Evolutionary conservation across 2,113 vertebrate genomes (phyloP), one percentile per base, ranked within the genome.

Genomic region (Emydocephalus ijimae): DNA sequence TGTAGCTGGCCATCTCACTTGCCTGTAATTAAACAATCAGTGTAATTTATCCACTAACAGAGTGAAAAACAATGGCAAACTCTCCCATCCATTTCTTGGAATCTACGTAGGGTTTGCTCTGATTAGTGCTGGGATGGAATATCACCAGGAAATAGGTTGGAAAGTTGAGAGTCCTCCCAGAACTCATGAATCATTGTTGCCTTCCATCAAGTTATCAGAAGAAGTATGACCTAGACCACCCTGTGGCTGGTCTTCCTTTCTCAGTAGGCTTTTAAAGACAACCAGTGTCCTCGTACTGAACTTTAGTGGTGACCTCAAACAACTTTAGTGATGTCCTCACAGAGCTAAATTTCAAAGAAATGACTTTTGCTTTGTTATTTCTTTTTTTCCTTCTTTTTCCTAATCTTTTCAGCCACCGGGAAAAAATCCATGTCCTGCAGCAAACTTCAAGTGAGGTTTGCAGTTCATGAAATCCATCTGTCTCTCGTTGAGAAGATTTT

Each of bases 401-500:
- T 95, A 92, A 93, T 93, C 91, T 91, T 95, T 96, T 91, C 64
- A 93, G 21, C n/a, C 55, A 89, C 29, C 5, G 14, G 91, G 95
- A 94, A 90, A 57, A 90, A 92, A 39, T 91, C 74, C 56, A 93
- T 91, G 91, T 92, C 15, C 89, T 95, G 45, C 59, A 57, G 92
- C 90, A 95, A 95, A 90, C 69, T 95, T 96, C 88, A 94, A 94
- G 3, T 91, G 85, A 92, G 90, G 45, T 59, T 96, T 92, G 50
- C 14, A 91, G 39, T 95, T 94, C 34, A 14, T 7, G 92, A 12
- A 87, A 94, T 92, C 95, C 90, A 92, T 89, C 94, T 93, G 14
- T 69, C 91, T 88, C 10, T 93, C 21, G 87, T 90, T 95, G 92
- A 92, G 93, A 94, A 92, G 6, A 85, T 74, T 95, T 94, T 92